Conservation (phyloP, 2,797 vertebrate species). For the Sebastes miniatus region DNA sequence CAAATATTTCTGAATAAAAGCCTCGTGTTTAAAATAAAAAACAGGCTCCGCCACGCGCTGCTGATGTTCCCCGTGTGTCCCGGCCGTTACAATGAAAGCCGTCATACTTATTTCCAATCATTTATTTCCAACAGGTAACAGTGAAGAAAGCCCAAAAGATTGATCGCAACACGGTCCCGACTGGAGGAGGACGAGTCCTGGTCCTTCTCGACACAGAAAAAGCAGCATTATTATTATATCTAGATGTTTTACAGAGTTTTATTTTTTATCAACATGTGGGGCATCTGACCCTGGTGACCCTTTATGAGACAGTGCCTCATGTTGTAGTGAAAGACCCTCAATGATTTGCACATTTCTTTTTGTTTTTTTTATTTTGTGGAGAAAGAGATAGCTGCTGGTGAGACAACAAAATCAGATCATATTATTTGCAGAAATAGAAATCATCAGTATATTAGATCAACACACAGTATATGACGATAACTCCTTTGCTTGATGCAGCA, state of each 20-base stretch:
- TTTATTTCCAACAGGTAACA: constrained; percentile 75
- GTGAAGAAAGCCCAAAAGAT: constrained; percentile 77
- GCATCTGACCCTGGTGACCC: constrained; percentile 63
- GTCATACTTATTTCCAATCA: background rate
- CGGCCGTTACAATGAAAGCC: background rate
- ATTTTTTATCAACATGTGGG: constrained; percentile 71
- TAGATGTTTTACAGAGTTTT: constrained; percentile 77
- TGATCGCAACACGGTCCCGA: constrained; percentile 51
- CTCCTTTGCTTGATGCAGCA: constrained; percentile 64
- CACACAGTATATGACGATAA: constrained; percentile 51
- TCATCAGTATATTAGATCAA: constrained; percentile 58
- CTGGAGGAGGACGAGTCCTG: constrained; percentile 51
- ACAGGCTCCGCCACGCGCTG: too few relatives aligned
- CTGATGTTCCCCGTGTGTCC: background rate
- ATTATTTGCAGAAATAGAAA: constrained; percentile 44
- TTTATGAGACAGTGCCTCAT: constrained; percentile 82
- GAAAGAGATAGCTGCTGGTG: constrained; percentile 42
- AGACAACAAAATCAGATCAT: constrained; percentile 38
- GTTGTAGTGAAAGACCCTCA: constrained; percentile 66
- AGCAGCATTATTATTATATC: constrained; percentile 61
- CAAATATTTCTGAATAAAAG: too few relatives aligned
- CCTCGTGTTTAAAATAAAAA: too few relatives aligned
- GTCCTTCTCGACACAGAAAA: constrained; percentile 57
- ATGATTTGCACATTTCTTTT: constrained; percentile 63
- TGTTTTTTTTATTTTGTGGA: constrained; percentile 35